Percentiles rank a stretch among this genome's conserved stretches.
Evolutionary conservation across 1,140 invertebrate species (phyloP).

Genomic region (Ganaspis sp.): DNA sequence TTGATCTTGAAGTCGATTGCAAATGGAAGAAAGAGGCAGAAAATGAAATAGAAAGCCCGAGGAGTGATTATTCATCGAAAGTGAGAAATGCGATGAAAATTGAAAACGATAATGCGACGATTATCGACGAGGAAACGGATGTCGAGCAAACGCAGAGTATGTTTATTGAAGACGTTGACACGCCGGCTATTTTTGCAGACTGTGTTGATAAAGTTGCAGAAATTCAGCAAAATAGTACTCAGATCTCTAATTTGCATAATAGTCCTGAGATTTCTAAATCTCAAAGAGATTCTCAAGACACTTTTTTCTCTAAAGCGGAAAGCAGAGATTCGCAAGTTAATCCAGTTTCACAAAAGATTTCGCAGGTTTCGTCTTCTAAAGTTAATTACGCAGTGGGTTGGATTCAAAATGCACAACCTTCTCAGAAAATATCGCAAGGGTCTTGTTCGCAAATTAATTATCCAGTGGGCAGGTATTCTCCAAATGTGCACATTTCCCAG

Average conservation of each 20-base stretch:
- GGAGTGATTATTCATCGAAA: conserved; percentile 29
- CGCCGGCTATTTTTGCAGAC: conserved; percentile 35
- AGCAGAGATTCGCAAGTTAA: not conserved
- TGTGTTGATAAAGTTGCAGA: not conserved
- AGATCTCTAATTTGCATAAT: too few relatives aligned
- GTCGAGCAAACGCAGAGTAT: conserved; percentile 46
- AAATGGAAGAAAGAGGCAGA: too few relatives aligned
- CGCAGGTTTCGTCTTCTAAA: conserved; percentile 43
- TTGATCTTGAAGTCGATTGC: too few relatives aligned
- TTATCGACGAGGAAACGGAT: conserved; percentile 37
- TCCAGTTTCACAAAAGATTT: conserved; percentile 53
- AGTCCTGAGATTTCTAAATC: not conserved
- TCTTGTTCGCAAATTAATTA: conserved; percentile 40
- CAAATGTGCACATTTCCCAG: not conserved
- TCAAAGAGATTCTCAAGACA: conserved; percentile 50
- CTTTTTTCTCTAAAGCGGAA: conserved; percentile 50
- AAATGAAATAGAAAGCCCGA: too few relatives aligned
- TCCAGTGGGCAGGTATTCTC: not conserved
- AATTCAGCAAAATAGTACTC: not conserved
- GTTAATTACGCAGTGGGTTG: not conserved
- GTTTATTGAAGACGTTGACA: conserved; percentile 57
- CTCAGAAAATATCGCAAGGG: conserved; percentile 53
- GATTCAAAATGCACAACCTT: not conserved
- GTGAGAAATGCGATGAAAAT: conserved; percentile 37
- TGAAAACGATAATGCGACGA: conserved; percentile 25